Conservation (phyloP, 1,140 invertebrate species). For the Bombus sylvicola region DNA sequence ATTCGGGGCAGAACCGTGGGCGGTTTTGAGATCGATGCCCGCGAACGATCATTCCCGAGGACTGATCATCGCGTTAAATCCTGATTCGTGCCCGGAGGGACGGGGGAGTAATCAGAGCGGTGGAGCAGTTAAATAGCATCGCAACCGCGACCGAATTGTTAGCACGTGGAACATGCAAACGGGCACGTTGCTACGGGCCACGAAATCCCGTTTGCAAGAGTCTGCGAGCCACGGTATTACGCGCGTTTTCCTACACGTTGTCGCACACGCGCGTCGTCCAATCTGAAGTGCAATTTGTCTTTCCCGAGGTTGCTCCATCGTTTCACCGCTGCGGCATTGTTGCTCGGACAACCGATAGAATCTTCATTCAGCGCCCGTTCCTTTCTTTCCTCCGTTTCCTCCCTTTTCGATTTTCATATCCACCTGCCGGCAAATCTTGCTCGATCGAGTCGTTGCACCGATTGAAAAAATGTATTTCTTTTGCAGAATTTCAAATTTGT, state of each 20-base stretch:
- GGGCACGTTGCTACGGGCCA: slow-evolving; percentile 68
- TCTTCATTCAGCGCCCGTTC: not conserved
- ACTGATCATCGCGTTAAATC: slow-evolving; percentile 77
- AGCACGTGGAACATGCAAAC: slow-evolving; percentile 76
- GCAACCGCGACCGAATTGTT: slow-evolving; percentile 79
- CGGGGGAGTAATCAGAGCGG: slow-evolving; percentile 76
- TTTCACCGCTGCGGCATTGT: not conserved
- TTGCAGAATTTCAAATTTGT: no score
- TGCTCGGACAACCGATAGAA: slow-evolving; percentile 17
- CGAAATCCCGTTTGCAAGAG: slow-evolving; percentile 70
- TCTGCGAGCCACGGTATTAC: slow-evolving; percentile 64
- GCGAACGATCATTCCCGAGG: slow-evolving; percentile 70
- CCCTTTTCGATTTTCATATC: not conserved
- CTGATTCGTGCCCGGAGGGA: slow-evolving; percentile 66
- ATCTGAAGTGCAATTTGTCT: slow-evolving; percentile 45
- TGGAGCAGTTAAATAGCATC: slow-evolving; percentile 77
- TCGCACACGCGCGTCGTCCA: slow-evolving; percentile 26
- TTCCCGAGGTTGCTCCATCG: slow-evolving; percentile 21
- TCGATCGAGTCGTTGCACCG: no score
- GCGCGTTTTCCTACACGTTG: slow-evolving; percentile 59
- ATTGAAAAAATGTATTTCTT: no score
- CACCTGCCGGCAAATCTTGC: not conserved
- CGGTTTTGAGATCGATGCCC: slow-evolving; percentile 65
- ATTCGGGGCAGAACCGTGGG: slow-evolving; percentile 53
- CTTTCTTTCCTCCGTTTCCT: not conserved